Percentiles rank a stretch among this genome's conserved stretches.
These are phyloP conservation scores for Heliconius congener DNA, from an alignment of 1,140 invertebrate genomes.

Conservation along the genomic window DNA sequence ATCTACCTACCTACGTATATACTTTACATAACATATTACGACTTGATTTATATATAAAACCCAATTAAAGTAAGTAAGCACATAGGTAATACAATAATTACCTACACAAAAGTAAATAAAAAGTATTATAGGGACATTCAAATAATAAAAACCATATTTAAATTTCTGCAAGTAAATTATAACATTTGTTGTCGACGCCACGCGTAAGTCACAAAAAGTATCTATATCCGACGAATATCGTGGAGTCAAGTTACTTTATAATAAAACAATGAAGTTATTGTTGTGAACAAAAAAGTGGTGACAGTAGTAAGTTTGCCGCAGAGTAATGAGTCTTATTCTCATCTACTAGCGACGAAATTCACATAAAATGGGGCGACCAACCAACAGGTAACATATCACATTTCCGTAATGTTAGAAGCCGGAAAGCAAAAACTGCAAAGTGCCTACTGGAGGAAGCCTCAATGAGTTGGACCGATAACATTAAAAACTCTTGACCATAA, in stretches of 20 bases:
- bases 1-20: neutral
- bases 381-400: constrained; percentile 5
- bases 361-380: neutral
- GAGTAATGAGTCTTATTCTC: constrained; percentile 13
- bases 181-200: neutral
- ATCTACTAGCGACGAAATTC: neutral
- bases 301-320: neutral
- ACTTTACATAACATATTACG: neutral
- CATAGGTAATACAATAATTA: neutral
- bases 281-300: constrained; percentile 14
- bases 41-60: neutral
- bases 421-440: constrained; percentile 19
- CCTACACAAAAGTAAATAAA: no score
- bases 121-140: no score
- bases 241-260: constrained; percentile 15
- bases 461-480: neutral
- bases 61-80: neutral
- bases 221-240: constrained; percentile 5
- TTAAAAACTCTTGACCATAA: neutral
- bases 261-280: constrained; percentile 22
- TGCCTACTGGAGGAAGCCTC: neutral
- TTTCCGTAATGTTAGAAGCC: constrained; percentile 15
- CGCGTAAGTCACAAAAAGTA: neutral
- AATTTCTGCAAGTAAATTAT: neutral
- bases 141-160: neutral